These are phyloP conservation scores for Pediacus dermestoides DNA, from an alignment of 2,888 invertebrate species.

Conservation along the genomic window DNA sequence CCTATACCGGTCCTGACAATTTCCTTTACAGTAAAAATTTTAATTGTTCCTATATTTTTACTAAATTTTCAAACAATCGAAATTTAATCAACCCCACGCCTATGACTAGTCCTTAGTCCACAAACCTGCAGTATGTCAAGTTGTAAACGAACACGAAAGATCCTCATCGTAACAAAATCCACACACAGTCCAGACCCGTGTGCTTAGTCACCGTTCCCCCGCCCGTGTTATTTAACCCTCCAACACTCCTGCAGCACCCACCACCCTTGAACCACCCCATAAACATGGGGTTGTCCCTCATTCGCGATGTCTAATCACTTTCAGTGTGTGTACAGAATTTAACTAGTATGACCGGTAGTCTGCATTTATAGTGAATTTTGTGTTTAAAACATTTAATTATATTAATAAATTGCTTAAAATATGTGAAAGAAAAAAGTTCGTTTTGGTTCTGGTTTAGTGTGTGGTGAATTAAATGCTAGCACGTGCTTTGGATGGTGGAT, in stretches of 20 bases:
- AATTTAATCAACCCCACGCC: too few relatives aligned
- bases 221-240: slow-evolving; percentile 34
- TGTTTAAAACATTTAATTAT: too few relatives aligned
- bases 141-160: too few relatives aligned
- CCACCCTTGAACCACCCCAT: slow-evolving; percentile 19
- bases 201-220: slow-evolving; percentile 41
- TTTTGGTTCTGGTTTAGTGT: slow-evolving; percentile 14
- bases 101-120: too few relatives aligned
- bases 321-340: slow-evolving; percentile 41
- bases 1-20: too few relatives aligned
- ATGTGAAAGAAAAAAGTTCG: slow-evolving; percentile 11
- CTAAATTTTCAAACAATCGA: too few relatives aligned
- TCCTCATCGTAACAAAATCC: too few relatives aligned
- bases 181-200: too few relatives aligned
- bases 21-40: too few relatives aligned
- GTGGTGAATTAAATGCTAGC: slow-evolving; percentile 16
- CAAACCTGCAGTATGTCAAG: too few relatives aligned
- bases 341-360: slow-evolving; percentile 33
- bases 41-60: too few relatives aligned
- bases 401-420: slow-evolving; percentile 12
- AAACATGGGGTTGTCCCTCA: slow-evolving; percentile 36
- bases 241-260: slow-evolving; percentile 24
- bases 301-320: slow-evolving; percentile 48
- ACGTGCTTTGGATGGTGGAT: slow-evolving; percentile 14
- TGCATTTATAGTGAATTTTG: too few relatives aligned